A percentile compares a stretch with the other conserved stretches of the same genome.
Evolutionary conservation across 2,888 invertebrate species (phyloP).

Genomic region (Oligia latruncula): DNA sequence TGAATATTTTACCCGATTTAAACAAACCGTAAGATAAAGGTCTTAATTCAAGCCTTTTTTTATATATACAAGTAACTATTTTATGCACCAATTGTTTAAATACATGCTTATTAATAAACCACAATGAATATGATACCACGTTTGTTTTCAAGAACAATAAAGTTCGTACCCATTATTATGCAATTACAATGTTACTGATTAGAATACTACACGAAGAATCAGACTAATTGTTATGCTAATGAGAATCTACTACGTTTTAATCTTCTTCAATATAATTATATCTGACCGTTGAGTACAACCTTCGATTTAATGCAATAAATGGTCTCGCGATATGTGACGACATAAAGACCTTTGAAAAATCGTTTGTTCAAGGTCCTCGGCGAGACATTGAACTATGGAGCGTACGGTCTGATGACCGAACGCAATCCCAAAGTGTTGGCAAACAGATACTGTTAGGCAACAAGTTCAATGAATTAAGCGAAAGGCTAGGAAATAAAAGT

Average conservation of each 20-base stretch:
- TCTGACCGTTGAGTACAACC: conserved; percentile 43
- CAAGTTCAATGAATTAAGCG: conserved; percentile 71
- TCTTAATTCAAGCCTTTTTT: neutral
- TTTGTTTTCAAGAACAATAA: conserved; percentile 28
- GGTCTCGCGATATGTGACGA: conserved; percentile 64
- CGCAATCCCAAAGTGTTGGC: conserved; percentile 78
- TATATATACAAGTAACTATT: neutral
- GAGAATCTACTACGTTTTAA: conserved; percentile 41
- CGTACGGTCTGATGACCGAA: conserved; percentile 77
- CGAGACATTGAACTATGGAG: conserved; percentile 81
- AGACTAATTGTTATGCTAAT: conserved; percentile 26
- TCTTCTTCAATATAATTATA: conserved; percentile 37
- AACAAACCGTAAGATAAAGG: conserved; percentile 9
- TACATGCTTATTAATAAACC: neutral
- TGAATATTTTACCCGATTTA: conserved; percentile 14
- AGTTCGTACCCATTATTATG: conserved; percentile 8
- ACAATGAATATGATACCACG: conserved; percentile 1
- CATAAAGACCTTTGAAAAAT: conserved; percentile 65
- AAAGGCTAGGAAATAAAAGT: conserved; percentile 66
- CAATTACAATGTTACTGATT: conserved; percentile 27
- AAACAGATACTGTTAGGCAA: conserved; percentile 74
- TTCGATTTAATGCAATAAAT: conserved; percentile 62
- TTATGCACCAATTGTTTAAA: neutral
- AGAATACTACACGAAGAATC: conserved; percentile 34
- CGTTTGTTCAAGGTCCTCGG: conserved; percentile 73